These are phyloP conservation scores for Redunca redunca DNA, from an alignment of 2,113 vertebrate species.

Conservation along the genomic window DNA sequence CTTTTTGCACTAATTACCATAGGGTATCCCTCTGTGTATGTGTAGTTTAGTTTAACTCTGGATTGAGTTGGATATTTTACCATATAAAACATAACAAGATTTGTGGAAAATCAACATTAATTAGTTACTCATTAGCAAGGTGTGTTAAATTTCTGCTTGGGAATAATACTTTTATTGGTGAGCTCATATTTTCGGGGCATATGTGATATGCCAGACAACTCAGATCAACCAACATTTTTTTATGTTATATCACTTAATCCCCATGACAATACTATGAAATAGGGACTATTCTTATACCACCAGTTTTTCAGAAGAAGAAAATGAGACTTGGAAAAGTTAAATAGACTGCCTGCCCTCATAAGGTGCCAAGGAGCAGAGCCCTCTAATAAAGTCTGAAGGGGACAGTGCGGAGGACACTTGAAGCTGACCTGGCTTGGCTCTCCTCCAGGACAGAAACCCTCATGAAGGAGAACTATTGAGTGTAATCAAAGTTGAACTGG, in stretches of 20 bases:
- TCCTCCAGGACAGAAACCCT: background rate
- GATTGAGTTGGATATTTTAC: background rate
- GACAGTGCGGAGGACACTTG: background rate
- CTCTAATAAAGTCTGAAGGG: background rate
- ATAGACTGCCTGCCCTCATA: background rate
- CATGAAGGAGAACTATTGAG: background rate
- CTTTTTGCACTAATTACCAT: background rate
- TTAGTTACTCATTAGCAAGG: background rate
- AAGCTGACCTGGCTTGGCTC: background rate
- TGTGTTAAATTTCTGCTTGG: background rate
- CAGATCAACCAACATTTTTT: background rate
- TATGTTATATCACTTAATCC: background rate
- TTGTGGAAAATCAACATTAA: background rate
- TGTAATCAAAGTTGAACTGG: background rate
- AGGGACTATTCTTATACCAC: background rate
- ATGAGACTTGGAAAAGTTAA: background rate
- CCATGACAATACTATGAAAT: background rate
- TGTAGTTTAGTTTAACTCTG: background rate
- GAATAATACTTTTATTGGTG: background rate
- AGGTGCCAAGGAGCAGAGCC: background rate
- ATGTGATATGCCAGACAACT: background rate
- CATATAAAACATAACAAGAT: background rate
- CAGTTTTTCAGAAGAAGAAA: background rate
- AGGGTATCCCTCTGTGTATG: background rate
- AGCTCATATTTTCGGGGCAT: background rate